Evolutionary conservation across 2,888 invertebrate genomes (phyloP).

Genomic region (Stenichneumon culpator): DNA sequence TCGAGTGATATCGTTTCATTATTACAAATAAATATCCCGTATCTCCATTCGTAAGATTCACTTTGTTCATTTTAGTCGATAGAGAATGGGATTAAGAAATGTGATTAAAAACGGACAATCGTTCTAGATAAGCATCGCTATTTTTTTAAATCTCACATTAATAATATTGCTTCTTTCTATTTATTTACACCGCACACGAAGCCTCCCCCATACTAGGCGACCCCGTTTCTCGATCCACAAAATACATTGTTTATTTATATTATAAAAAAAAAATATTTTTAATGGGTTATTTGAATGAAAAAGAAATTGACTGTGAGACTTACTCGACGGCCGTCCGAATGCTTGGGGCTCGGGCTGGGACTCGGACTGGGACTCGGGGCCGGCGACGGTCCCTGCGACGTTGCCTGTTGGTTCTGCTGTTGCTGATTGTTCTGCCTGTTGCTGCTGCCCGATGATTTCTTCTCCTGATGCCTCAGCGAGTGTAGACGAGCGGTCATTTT

Average conservation of each 20-base stretch:
- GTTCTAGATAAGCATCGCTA: neutral
- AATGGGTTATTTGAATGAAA: neutral
- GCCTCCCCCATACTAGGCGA: neutral
- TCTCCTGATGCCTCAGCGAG: conserved; percentile 84
- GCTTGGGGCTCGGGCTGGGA: conserved; percentile 83
- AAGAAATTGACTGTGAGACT: conserved; percentile 70
- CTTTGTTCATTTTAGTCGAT: too few relatives aligned
- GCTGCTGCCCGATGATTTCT: conserved; percentile 77
- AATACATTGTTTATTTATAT: neutral
- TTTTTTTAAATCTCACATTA: neutral
- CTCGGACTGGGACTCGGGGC: conserved; percentile 82
- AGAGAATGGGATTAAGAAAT: too few relatives aligned
- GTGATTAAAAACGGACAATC: too few relatives aligned
- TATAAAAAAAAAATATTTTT: neutral
- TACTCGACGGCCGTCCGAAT: conserved; percentile 84
- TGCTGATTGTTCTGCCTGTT: conserved; percentile 76
- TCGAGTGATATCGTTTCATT: too few relatives aligned
- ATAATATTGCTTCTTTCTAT: neutral
- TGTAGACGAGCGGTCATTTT: conserved; percentile 85
- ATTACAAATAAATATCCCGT: too few relatives aligned
- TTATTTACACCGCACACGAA: too few relatives aligned
- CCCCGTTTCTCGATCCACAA: neutral
- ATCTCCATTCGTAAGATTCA: too few relatives aligned
- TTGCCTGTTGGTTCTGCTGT: conserved; percentile 72
- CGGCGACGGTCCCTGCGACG: conserved; percentile 76